Percentiles rank a stretch among this genome's conserved stretches.
Evolutionary conservation across 2,797 vertebrate species (phyloP).

Genomic region (Chromis chromis): DNA sequence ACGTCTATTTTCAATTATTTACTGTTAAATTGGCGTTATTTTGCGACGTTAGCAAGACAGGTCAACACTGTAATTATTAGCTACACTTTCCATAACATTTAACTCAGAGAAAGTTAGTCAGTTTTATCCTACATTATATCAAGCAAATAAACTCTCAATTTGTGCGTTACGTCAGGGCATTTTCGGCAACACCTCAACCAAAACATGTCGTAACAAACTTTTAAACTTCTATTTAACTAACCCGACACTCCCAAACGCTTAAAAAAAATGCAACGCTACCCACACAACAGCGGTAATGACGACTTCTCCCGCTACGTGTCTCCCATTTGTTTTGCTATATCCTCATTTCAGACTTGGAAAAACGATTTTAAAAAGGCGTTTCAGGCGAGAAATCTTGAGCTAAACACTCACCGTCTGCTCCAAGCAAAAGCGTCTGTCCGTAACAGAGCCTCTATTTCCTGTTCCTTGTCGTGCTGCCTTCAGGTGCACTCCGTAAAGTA

Average conservation of each 20-base stretch:
- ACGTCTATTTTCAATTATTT: too few relatives aligned
- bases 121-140: too few relatives aligned
- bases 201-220: not conserved
- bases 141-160: too few relatives aligned
- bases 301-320: not conserved
- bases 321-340: not conserved
- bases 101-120: too few relatives aligned
- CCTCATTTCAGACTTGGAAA: fast-evolving
- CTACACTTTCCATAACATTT: too few relatives aligned
- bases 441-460: slow-evolving; percentile 59
- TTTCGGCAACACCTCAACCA: too few relatives aligned
- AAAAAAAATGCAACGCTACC: not conserved
- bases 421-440: slow-evolving; percentile 12
- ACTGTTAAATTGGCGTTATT: too few relatives aligned
- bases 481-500: slow-evolving; percentile 26
- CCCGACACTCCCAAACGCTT: too few relatives aligned
- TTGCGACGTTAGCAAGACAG: too few relatives aligned
- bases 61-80: too few relatives aligned
- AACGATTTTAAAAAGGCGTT: fast-evolving
- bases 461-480: slow-evolving; percentile 58
- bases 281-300: not conserved
- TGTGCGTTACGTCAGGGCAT: too few relatives aligned
- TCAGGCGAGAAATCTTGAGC: not conserved
- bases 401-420: slow-evolving; percentile 66
- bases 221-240: not conserved